Conservation (phyloP, 1,140 invertebrate species). For the Pemphigus obesinymphae region DNA sequence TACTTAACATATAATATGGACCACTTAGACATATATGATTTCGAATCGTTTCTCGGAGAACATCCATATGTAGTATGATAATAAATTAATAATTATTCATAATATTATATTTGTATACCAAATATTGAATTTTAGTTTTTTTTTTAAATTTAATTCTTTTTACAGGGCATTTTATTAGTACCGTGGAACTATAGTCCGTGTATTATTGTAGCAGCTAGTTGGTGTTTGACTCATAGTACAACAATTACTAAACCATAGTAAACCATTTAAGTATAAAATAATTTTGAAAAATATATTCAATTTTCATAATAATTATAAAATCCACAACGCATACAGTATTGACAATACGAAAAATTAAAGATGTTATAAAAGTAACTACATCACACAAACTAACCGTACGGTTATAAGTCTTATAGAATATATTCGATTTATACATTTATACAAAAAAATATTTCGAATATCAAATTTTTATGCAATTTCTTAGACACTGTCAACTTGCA, state of each 20-base stretch:
- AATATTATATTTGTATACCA: neutral
- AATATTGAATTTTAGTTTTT: neutral
- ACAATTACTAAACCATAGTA: neutral
- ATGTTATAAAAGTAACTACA: no score
- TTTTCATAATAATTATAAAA: no score
- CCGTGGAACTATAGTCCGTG: slow-evolving; percentile 32
- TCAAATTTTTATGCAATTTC: no score
- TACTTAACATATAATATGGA: neutral
- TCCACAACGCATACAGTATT: no score
- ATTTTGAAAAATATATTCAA: no score
- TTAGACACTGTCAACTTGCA: no score
- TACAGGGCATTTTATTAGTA: slow-evolving; percentile 12
- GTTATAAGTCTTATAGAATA: no score
- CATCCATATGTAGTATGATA: slow-evolving; percentile 14
- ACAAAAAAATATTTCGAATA: no score
- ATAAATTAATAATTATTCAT: neutral
- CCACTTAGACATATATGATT: neutral
- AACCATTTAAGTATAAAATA: neutral
- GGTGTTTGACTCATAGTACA: slow-evolving; percentile 18
- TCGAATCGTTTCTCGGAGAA: slow-evolving; percentile 8
- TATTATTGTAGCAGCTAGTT: slow-evolving; percentile 23
- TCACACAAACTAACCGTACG: no score
- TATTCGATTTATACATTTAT: no score
- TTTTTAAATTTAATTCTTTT: no score
- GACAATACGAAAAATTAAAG: no score